A percentile compares a stretch with the other conserved stretches of the same genome.
Evolutionary conservation across 1,140 invertebrate genomes (phyloP).

Genomic region (Linepithema humile): DNA sequence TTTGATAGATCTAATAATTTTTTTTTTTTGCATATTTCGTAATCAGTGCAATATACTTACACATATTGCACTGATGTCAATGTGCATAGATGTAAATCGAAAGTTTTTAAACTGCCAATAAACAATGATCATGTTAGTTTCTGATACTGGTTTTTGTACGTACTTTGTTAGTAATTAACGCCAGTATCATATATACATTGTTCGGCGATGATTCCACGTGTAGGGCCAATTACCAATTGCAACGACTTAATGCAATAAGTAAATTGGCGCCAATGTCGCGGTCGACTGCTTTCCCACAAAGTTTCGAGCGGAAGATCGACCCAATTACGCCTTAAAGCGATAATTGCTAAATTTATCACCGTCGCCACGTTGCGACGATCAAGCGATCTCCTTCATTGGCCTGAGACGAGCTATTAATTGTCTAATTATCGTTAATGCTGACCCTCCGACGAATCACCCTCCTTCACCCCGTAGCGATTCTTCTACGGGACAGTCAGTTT

Average conservation of each 20-base stretch:
- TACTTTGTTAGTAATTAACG: not conserved
- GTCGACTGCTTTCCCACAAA: slow-evolving; percentile 81
- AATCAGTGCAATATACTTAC: too few species aligned
- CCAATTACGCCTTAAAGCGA: slow-evolving; percentile 78
- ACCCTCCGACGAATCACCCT: slow-evolving; percentile 41
- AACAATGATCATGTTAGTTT: not conserved
- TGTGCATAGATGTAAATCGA: too few species aligned
- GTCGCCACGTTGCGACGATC: slow-evolving; percentile 49
- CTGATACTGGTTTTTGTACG: too few species aligned
- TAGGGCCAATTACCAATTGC: slow-evolving; percentile 76
- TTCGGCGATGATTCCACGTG: slow-evolving; percentile 45
- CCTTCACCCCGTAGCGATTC: slow-evolving; percentile 14
- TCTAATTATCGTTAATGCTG: slow-evolving; percentile 76
- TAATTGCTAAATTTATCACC: slow-evolving; percentile 81
- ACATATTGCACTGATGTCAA: too few species aligned
- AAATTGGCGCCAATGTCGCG: slow-evolving; percentile 80
- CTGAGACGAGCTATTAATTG: slow-evolving; percentile 75
- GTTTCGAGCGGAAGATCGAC: slow-evolving; percentile 68
- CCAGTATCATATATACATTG: slow-evolving; percentile 7
- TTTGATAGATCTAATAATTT: not conserved
- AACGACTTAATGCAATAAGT: slow-evolving; percentile 74
- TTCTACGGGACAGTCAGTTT: not conserved
- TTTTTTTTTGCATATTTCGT: not conserved
- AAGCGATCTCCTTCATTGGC: slow-evolving; percentile 71
- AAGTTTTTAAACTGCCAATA: not conserved